phyloP scores from a whole-genome alignment of 2,797 vertebrate species.

The Chaenodraco wilsoni region DNA sequence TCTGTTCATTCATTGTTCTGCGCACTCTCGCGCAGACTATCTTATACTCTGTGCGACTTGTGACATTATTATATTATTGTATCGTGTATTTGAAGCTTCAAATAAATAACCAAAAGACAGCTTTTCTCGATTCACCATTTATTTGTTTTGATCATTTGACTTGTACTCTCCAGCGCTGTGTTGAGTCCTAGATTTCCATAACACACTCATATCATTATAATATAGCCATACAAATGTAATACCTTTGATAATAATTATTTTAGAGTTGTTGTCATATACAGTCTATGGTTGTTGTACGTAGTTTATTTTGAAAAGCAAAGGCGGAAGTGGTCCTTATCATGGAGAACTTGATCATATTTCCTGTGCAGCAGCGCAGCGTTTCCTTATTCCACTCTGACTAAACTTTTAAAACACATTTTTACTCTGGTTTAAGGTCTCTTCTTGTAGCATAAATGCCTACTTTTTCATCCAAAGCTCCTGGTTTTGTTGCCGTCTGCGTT shows the following conservation, averaged over 20 bases:
- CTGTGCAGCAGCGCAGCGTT: conserved; percentile 10
- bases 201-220: not conserved
- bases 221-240: too few species aligned
- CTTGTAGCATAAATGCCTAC: conserved; percentile 58
- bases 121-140: too few species aligned
- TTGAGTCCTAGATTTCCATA: too few species aligned
- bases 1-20: too few species aligned
- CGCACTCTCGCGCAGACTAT: too few species aligned
- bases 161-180: too few species aligned
- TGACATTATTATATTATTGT: too few species aligned
- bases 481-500: conserved; percentile 32
- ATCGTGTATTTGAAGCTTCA: too few species aligned
- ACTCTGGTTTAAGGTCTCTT: not conserved
- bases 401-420: not conserved
- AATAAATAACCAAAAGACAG: too few species aligned
- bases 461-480: not conserved
- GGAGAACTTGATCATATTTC: conserved; percentile 13
- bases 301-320: conserved; percentile 50
- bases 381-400: not conserved
- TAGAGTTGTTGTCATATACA: fast-evolving
- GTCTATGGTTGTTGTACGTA: not conserved
- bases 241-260: too few species aligned
- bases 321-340: conserved; percentile 18
- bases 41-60: too few species aligned
- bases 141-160: too few species aligned